A percentile compares a stretch with the other conserved stretches of the same genome.
Evolutionary conservation across 2,113 vertebrate genomes (phyloP).

Genomic region (Platichthys stellatus): DNA sequence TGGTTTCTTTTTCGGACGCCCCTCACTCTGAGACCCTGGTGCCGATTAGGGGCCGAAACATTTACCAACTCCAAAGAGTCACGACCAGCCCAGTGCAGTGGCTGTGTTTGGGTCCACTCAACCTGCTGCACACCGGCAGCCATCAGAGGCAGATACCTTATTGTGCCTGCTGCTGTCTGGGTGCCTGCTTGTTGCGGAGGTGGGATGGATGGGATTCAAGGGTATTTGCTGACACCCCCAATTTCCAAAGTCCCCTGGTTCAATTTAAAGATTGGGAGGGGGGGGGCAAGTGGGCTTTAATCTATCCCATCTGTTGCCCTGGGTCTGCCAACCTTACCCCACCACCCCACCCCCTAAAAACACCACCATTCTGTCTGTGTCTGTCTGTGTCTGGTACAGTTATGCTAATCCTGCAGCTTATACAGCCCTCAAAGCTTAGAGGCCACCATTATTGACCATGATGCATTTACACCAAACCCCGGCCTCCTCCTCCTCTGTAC

Average conservation of each 20-base stretch:
- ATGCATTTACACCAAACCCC: conserved; percentile 34
- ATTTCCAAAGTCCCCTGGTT: conserved; percentile 54
- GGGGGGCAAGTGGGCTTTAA: conserved; percentile 56
- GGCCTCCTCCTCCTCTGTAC: not conserved
- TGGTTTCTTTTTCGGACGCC: not conserved
- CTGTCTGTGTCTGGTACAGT: conserved; percentile 79
- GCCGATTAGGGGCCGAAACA: not conserved
- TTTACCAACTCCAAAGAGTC: not conserved
- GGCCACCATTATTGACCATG: conserved; percentile 58
- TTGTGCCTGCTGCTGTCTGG: conserved; percentile 62
- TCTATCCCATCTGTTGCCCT: conserved; percentile 75
- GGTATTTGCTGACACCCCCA: conserved; percentile 65
- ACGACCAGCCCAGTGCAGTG: no score
- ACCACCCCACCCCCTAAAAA: conserved; percentile 20
- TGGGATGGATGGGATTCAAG: conserved; percentile 45
- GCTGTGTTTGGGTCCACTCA: not conserved
- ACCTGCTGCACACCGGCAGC: not conserved
- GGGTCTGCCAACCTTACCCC: conserved; percentile 30
- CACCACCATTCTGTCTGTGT: conserved; percentile 64
- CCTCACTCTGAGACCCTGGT: not conserved
- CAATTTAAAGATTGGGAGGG: conserved; percentile 62
- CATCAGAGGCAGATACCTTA: not conserved
- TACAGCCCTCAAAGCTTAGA: conserved; percentile 56
- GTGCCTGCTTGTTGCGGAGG: conserved; percentile 61
- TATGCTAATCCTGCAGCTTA: conserved; percentile 75